These are phyloP conservation scores for Lytechinus pictus DNA, from an alignment of 35 echinoderm and acorn worm species.

Conservation along the genomic window DNA sequence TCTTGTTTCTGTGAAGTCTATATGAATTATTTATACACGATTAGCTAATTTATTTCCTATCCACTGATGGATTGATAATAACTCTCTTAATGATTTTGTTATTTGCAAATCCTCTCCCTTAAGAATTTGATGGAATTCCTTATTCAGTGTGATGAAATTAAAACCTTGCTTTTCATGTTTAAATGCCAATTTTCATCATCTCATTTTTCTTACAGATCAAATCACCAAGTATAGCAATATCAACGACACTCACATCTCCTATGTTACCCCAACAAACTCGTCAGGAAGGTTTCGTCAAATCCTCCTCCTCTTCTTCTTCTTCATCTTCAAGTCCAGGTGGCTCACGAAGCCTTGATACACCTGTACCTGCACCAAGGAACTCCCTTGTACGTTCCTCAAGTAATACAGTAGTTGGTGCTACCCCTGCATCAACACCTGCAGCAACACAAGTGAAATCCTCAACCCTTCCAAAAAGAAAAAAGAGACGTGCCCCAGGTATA, in stretches of 20 bases:
- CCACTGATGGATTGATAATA: no score
- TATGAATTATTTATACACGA: no score
- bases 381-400: constrained; percentile 32
- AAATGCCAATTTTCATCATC: not conserved
- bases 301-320: not conserved
- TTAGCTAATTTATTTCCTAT: no score
- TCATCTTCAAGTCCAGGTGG: not conserved
- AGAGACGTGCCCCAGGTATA: constrained; percentile 30
- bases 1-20: no score
- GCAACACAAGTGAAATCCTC: not conserved
- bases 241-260: constrained; percentile 12
- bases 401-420: not conserved
- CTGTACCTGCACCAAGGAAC: not conserved
- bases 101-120: no score
- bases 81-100: no score
- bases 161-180: not conserved
- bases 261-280: not conserved
- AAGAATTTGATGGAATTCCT: no score
- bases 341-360: not conserved
- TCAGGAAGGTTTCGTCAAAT: not conserved
- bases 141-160: no score
- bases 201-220: not conserved
- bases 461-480: not conserved
- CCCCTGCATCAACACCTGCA: not conserved
- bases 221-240: not conserved